Percentiles rank a stretch among this genome's conserved stretches.
Evolutionary conservation across 2,113 vertebrate genomes (phyloP).

Genomic region (Daboia siamensis): DNA sequence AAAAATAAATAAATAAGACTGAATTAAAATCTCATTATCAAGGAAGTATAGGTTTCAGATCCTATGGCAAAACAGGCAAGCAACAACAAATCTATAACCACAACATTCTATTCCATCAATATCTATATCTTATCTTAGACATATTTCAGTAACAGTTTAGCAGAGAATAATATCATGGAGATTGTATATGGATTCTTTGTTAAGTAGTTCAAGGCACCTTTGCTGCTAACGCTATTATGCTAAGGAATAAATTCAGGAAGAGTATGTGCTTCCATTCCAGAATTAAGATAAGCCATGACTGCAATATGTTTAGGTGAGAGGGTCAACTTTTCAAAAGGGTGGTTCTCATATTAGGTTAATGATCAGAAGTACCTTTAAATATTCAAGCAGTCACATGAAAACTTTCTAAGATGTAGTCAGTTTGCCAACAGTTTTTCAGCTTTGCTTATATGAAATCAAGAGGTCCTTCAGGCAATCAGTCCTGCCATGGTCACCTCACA

Average conservation of each 20-base stretch:
- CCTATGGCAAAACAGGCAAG: not conserved
- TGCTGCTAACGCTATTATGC: not conserved
- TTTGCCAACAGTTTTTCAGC: not conserved
- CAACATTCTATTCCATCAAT: slow-evolving; percentile 31
- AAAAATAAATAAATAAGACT: not conserved
- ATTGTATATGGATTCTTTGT: slow-evolving; percentile 62
- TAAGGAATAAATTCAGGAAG: not conserved
- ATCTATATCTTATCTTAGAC: slow-evolving; percentile 44
- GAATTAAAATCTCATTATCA: not conserved
- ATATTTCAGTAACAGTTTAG: slow-evolving; percentile 59
- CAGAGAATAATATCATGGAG: slow-evolving; percentile 51
- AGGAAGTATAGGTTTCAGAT: slow-evolving; percentile 33
- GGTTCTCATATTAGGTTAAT: not conserved
- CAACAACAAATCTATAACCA: not conserved
- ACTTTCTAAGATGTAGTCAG: not conserved
- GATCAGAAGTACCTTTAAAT: not conserved
- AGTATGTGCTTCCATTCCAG: not conserved
- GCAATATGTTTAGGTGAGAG: not conserved
- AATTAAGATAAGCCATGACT: not conserved
- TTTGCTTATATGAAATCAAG: not conserved
- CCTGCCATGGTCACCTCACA: not conserved
- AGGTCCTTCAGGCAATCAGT: not conserved
- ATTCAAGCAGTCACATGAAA: not conserved
- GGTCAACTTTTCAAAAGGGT: not conserved
- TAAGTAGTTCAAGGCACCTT: not conserved